A percentile compares a stretch with the other conserved stretches of the same genome.
These are phyloP conservation scores for Tinea trinotella DNA, from an alignment of 2,888 invertebrate genomes.

Conservation along the genomic window DNA sequence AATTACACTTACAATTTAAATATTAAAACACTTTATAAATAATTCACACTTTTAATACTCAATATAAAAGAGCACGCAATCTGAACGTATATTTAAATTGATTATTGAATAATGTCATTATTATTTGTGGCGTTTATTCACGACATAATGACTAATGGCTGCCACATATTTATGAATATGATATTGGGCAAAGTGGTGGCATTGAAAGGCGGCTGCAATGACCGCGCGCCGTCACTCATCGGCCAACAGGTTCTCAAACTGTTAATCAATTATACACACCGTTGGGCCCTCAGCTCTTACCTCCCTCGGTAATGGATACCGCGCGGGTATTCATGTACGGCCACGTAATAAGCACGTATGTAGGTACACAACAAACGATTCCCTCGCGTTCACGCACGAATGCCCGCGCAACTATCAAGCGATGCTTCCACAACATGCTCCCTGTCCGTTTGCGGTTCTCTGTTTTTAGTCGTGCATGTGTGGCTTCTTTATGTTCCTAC, in stretches of 20 bases:
- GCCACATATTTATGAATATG: background rate
- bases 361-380: slow-evolving; percentile 30
- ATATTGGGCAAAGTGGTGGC: background rate
- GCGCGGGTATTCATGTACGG: no score
- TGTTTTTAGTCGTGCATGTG: slow-evolving; percentile 38
- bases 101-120: background rate
- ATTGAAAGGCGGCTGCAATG: background rate
- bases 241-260: slow-evolving; percentile 45
- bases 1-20: slow-evolving; percentile 28
- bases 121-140: background rate
- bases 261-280: slow-evolving; percentile 66
- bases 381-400: slow-evolving; percentile 53
- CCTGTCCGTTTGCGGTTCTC: slow-evolving; percentile 38
- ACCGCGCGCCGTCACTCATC: background rate
- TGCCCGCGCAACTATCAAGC: slow-evolving; percentile 49
- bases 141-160: background rate
- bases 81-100: background rate
- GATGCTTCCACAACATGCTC: slow-evolving; percentile 29
- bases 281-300: slow-evolving; percentile 45
- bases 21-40: background rate
- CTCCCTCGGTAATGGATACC: slow-evolving; percentile 55
- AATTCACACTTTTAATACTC: background rate
- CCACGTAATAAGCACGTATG: slow-evolving; percentile 32
- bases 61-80: background rate
- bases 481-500: slow-evolving; percentile 30